Conservation (phyloP, 2,888 invertebrate species). For the Phengaris arion region DNA sequence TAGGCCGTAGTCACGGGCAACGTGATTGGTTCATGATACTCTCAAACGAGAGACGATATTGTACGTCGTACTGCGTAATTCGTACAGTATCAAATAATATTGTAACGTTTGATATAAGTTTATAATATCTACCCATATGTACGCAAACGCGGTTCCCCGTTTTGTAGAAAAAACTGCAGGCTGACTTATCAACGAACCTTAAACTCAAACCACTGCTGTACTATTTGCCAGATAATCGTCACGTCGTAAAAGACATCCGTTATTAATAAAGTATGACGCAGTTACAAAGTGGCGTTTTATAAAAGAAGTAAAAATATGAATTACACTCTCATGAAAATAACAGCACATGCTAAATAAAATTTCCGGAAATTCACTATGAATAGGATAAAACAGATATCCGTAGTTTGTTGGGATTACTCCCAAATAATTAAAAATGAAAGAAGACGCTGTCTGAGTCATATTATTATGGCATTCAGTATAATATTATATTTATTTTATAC, state of each 20-base stretch:
- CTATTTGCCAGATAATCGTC: too few species aligned
- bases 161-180: too few species aligned
- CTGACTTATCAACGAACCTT: too few species aligned
- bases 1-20: not conserved
- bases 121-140: too few species aligned
- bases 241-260: too few species aligned
- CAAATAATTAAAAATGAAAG: too few species aligned
- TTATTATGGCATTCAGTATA: not conserved
- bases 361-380: too few species aligned
- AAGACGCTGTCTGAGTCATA: too few species aligned
- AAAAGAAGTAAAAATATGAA: slow-evolving; percentile 57
- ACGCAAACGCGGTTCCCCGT: too few species aligned
- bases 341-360: slow-evolving; percentile 61
- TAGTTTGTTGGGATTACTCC: too few species aligned
- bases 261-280: not conserved
- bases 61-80: not conserved
- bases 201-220: too few species aligned
- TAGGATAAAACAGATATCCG: too few species aligned
- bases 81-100: not conserved
- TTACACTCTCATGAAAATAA: slow-evolving; percentile 65
- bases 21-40: not conserved
- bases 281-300: slow-evolving; percentile 67
- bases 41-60: not conserved
- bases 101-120: not conserved
- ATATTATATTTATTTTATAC: not conserved